These are phyloP conservation scores for Epicampocera succincta DNA, from an alignment of 2,888 invertebrate genomes.

Conservation along the genomic window DNA sequence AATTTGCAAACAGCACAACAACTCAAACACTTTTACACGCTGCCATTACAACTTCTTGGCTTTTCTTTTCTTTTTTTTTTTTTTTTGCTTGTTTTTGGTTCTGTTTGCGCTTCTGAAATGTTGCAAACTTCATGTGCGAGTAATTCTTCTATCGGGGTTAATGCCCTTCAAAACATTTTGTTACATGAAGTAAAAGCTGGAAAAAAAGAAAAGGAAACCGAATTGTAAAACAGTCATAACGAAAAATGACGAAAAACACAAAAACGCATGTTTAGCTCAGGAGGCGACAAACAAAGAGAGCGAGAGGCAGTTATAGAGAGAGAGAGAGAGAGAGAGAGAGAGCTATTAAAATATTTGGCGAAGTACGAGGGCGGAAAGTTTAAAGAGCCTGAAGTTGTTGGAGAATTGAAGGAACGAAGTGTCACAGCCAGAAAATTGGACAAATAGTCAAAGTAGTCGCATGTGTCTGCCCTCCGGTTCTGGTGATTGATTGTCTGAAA, in stretches of 20 bases:
- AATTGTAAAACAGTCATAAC: constrained; percentile 30
- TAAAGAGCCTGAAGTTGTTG: constrained; percentile 15
- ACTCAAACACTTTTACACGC: constrained; percentile 70
- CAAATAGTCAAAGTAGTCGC: not conserved
- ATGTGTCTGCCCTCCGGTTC: constrained; percentile 2
- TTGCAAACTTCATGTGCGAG: constrained; percentile 44
- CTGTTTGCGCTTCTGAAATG: constrained; percentile 7
- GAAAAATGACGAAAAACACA: constrained; percentile 67
- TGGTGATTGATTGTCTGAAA: not conserved
- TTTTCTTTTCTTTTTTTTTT: not conserved
- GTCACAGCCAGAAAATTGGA: constrained; percentile 47
- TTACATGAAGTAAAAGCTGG: constrained; percentile 62
- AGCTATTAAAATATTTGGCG: constrained; percentile 14
- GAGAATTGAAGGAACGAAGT: constrained; percentile 26
- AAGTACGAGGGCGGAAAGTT: constrained; percentile 1
- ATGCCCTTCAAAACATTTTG: constrained; percentile 74
- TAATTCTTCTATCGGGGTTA: constrained; percentile 72
- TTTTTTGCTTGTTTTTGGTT: no score
- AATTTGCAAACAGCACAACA: constrained; percentile 55
- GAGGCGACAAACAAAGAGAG: constrained; percentile 47
- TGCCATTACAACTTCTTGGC: constrained; percentile 67
- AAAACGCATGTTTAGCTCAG: constrained; percentile 64
- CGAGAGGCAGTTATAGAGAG: constrained; percentile 37
- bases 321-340: constrained; percentile 13
- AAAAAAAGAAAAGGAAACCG: constrained; percentile 31